Conservation (phyloP, 1,140 invertebrate genomes). For the Coptotermes formosanus region DNA sequence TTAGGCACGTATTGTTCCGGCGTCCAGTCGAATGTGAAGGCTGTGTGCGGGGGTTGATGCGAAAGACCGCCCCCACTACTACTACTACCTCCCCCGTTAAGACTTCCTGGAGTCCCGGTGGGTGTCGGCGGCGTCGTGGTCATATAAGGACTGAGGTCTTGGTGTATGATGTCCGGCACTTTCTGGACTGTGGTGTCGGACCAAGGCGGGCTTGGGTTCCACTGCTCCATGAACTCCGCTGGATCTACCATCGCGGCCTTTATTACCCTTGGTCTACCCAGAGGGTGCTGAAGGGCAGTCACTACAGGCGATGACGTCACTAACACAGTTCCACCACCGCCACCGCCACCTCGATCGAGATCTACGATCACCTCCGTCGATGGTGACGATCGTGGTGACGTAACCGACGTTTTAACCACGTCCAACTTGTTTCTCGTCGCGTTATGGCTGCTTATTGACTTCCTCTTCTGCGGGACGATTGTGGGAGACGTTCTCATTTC, state of each 20-base stretch:
- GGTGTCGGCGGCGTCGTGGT: slow-evolving; percentile 79
- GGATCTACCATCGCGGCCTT: slow-evolving; percentile 48
- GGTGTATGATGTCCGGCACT: slow-evolving; percentile 75
- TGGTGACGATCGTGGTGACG: slow-evolving; percentile 41
- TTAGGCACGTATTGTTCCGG: slow-evolving; percentile 71
- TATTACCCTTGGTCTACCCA: background rate
- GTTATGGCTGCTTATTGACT: slow-evolving; percentile 41
- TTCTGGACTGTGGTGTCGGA: slow-evolving; percentile 75
- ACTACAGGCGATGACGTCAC: slow-evolving; percentile 36
- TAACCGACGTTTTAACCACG: background rate
- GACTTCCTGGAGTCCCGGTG: slow-evolving; percentile 60
- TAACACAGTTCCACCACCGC: slow-evolving; percentile 37
- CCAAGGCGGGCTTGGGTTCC: slow-evolving; percentile 81
- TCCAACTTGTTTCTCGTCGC: slow-evolving; percentile 34
- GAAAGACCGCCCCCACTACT: slow-evolving; percentile 42
- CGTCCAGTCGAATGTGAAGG: slow-evolving; percentile 74
- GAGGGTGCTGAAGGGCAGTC: slow-evolving; percentile 38
- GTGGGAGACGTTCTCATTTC: slow-evolving; percentile 35
- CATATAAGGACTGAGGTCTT: slow-evolving; percentile 76
- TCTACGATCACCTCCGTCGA: slow-evolving; percentile 41
- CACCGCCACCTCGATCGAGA: slow-evolving; percentile 44
- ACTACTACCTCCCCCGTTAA: background rate
- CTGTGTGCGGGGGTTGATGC: slow-evolving; percentile 52
- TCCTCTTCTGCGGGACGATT: slow-evolving; percentile 42
- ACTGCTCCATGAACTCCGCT: slow-evolving; percentile 71